Evolutionary conservation across 2,113 vertebrate species (phyloP).

Genomic region (Elephas maximus): DNA sequence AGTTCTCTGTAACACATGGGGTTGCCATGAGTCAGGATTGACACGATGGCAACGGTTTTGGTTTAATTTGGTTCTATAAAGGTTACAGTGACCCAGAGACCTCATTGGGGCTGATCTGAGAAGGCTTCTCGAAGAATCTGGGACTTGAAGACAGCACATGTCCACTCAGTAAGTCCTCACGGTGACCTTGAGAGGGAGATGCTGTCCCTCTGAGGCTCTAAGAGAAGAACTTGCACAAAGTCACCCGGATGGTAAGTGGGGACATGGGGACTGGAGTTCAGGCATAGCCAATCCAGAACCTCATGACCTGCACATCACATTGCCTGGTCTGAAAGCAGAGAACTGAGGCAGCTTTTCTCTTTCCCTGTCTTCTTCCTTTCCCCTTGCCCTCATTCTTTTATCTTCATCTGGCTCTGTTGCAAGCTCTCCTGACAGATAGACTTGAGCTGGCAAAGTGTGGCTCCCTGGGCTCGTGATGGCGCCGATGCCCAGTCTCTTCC

Average conservation of each 20-base stretch:
- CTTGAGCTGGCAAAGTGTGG: background rate
- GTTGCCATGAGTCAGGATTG: background rate
- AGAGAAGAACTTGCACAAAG: background rate
- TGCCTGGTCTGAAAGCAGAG: background rate
- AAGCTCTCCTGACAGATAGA: background rate
- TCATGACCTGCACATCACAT: fast-evolving
- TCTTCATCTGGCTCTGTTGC: background rate
- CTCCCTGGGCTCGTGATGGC: background rate
- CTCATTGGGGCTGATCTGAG: background rate
- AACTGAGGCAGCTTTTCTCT: background rate
- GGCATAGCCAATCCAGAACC: background rate
- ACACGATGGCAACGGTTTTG: background rate
- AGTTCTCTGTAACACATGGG: background rate
- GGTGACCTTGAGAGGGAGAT: background rate
- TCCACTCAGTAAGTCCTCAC: background rate
- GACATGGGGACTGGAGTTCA: background rate
- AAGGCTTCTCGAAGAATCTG: background rate
- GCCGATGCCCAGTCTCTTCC: conserved; percentile 69
- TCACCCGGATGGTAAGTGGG: background rate
- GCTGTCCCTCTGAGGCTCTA: background rate
- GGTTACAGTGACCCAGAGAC: background rate
- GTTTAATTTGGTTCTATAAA: background rate
- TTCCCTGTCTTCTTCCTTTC: background rate
- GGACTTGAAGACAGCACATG: background rate
- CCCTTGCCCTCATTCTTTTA: background rate